Evolutionary conservation across 2,113 vertebrate genomes (phyloP), one percentile per base, ranked within the genome.

Genomic region (Physeter macrocephalus): DNA sequence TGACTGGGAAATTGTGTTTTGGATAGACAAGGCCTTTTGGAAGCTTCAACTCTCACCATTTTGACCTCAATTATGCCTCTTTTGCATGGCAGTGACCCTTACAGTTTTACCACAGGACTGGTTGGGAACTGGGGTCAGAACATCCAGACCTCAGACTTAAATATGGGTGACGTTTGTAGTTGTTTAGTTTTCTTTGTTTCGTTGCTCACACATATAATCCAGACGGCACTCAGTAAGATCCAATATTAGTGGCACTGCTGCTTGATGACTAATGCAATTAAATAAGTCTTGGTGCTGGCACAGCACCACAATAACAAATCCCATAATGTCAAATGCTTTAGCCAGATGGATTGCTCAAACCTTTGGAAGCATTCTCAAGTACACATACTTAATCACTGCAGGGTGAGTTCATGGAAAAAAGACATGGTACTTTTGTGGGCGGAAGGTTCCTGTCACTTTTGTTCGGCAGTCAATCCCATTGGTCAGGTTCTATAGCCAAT

Each of bases 281-380:
- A 98, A 74, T 97, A 97, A 96, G 96, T 71, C 95, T 82, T 72
- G 49, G 95, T 87, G 97, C 94, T 97, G 69, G 97, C 97, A 92
- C 91, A 8, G 31, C 25, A 3, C 71, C 13, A 36, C 90, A 93
- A 93, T 96, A 98, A 97, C 96, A 97, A 96, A 96, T 83, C 98
- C 97, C 90, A 94, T 23, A 95, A 98, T 9, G 0, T 69, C 82
- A 88, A 0, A 3, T 34, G 27, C 96, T 71, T 89, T 83, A 97
- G 98, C 98, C 98, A 99, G 96, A 98, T 59, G 97, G 97, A 98
- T 99, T 99, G 98, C 98, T 98, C 97, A 99, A 98, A 90, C 95
- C 80, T 85, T 96, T 98, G 98, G 98, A 98, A 90, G 86, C 91
- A 83, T 81, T 97, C 94, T 95, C 75, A 15, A 98, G 94, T 0